A percentile compares a stretch with the other conserved stretches of the same genome.
Evolutionary conservation across 2,113 vertebrate species (phyloP).

Genomic region (Dascyllus trimaculatus): DNA sequence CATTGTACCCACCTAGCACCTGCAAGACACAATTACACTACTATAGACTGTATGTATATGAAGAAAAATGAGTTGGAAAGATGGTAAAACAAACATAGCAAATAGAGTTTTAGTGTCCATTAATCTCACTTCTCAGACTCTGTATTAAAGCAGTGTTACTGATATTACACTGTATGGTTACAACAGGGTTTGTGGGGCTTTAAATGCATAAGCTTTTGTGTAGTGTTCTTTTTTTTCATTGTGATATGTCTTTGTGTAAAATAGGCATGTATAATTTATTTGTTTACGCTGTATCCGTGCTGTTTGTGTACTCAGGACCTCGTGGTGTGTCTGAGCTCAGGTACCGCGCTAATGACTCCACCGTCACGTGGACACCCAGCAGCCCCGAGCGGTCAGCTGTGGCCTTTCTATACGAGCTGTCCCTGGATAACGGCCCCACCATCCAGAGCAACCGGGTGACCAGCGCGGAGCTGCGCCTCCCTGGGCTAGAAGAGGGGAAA

Average conservation of each 20-base stretch:
- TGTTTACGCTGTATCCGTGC: too few relatives aligned
- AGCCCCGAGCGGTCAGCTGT: background rate
- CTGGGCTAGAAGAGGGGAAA: conserved; percentile 37
- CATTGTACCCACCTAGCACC: too few relatives aligned
- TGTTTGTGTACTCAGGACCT: conserved; percentile 52
- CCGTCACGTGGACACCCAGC: conserved; percentile 50
- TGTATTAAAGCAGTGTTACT: too few relatives aligned
- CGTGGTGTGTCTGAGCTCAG: conserved; percentile 63
- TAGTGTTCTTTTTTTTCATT: background rate
- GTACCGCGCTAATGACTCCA: conserved; percentile 66
- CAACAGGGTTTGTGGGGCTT: too few relatives aligned
- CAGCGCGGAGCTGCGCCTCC: conserved; percentile 44
- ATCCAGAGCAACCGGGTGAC: conserved; percentile 39
- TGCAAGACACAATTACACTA: too few relatives aligned
- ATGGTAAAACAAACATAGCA: too few relatives aligned
- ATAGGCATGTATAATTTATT: background rate
- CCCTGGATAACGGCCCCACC: conserved; percentile 38
- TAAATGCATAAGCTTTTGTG: background rate
- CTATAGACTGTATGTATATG: too few relatives aligned
- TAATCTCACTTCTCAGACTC: too few relatives aligned
- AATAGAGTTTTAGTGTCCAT: too few relatives aligned
- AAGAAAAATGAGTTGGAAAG: too few relatives aligned
- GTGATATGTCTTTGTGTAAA: background rate
- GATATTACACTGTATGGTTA: too few relatives aligned
- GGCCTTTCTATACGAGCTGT: conserved; percentile 67